A percentile compares a stretch with the other conserved stretches of the same genome.
Conservation (phyloP, 2,113 vertebrate genomes). For the Eudyptes chrysolophus region DNA sequence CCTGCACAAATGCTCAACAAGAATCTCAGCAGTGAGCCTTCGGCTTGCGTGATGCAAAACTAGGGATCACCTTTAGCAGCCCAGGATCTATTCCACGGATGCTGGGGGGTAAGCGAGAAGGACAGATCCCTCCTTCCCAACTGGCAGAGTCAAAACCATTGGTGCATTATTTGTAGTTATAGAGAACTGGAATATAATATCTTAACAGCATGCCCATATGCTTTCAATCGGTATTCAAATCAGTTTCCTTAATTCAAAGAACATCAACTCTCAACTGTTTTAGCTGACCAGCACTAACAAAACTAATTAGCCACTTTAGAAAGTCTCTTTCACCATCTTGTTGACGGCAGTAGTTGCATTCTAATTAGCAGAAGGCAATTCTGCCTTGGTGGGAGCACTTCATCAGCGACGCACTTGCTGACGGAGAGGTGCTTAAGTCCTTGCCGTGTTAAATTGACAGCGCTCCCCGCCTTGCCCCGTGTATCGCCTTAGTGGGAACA, state of each 20-base stretch:
- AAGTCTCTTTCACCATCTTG: neutral
- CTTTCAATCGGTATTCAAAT: neutral
- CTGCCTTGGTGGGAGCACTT: neutral
- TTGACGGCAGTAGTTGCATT: neutral
- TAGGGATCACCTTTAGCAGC: neutral
- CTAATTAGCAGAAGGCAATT: conserved; percentile 8
- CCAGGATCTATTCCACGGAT: neutral
- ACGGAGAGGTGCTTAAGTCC: neutral
- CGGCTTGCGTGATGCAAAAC: neutral
- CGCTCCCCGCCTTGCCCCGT: neutral
- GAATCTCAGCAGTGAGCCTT: neutral
- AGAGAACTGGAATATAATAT: neutral
- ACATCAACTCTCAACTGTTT: neutral
- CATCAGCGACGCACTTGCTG: neutral
- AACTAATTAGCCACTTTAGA: conserved; percentile 26
- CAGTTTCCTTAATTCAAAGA: neutral
- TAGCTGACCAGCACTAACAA: neutral
- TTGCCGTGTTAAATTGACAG: neutral
- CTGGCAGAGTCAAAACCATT: neutral
- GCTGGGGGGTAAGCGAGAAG: neutral
- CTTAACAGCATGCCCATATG: neutral
- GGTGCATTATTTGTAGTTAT: neutral
- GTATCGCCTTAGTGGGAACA: neutral
- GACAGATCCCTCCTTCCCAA: neutral
- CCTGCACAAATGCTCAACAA: accelerated